Percentiles rank a stretch among this genome's conserved stretches.
Conservation (phyloP, 2,797 vertebrate genomes). For the Platalea minor region DNA sequence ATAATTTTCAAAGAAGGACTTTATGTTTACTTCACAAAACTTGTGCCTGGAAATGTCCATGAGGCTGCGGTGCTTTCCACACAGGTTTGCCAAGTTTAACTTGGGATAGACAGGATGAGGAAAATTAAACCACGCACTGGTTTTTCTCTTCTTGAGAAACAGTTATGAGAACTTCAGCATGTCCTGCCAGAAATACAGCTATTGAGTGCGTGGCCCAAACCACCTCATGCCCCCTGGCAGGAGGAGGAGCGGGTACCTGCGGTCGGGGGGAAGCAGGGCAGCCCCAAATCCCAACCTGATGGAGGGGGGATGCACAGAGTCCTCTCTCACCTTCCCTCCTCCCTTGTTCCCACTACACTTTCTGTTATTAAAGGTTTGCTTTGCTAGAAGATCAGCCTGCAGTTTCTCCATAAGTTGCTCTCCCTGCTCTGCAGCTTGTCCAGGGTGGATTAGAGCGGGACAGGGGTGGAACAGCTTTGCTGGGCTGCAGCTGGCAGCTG, state of each 20-base stretch:
- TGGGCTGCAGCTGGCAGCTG: neutral
- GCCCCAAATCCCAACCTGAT: neutral
- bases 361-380: neutral
- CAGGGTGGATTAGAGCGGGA: neutral
- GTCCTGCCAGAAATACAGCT: neutral
- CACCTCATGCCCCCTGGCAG: accelerated
- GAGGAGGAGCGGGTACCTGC: neutral
- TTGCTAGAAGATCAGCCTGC: neutral
- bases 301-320: neutral
- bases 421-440: neutral
- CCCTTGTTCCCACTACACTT: neutral
- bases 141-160: neutral
- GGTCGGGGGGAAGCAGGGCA: neutral
- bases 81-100: neutral
- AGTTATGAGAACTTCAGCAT: neutral
- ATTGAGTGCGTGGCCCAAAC: neutral
- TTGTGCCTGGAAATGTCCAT: neutral
- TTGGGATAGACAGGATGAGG: neutral
- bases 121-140: neutral
- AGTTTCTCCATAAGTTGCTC: neutral
- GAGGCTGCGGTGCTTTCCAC: neutral
- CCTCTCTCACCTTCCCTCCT: neutral
- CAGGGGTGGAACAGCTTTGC: neutral
- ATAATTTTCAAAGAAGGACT: neutral
- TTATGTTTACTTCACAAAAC: neutral